Base-by-base conservation (phyloP, 2,888 invertebrate genomes). In the Lydus trimaculatus region DNA sequence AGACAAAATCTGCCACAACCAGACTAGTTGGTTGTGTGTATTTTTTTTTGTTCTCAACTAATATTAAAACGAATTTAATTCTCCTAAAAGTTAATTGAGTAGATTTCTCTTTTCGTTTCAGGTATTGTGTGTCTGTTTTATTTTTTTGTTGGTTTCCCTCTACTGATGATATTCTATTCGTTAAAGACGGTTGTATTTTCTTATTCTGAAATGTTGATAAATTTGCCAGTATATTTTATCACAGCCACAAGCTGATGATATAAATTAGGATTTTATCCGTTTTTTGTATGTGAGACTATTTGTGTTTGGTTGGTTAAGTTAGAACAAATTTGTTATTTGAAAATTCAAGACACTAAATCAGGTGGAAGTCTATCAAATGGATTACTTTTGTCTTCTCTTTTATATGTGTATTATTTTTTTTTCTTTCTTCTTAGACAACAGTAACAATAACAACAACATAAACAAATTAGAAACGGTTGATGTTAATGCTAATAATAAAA, bases 211-310 rank as follows among this genome's bases (percentile, higher is more conserved):
- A 48, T 48, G 48, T 48, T 48, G 48, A 48, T 48, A 48, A 48
- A 48, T 48, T 48, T 8, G 48, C 20, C 9, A 1, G 48, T 48
- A 48, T 48, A 48, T 48, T 48, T 48, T 48, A 48, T 48, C 48
- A 48, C 20, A 48, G 11, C 20, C 48, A 48, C 48, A 48, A 20
- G 20, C 48, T 48, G 48, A 48, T 48, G 48, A 20, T 48, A 48
- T 48, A 48, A 48, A 48, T 48, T 48, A 48, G 48, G 48, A 48
- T 48, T 48, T 48, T 48, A 20, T 48, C 48, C 48, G 11, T 48
- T 48, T 48, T 48, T 48, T n/a, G 17, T 48, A 20, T 48, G 20
- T 48, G 48, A n/a, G 17, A n/a, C 43, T 48, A 6, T 36, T 2
- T 36, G 9, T 8, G 9, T 8, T n/a, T 48, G 48, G 48, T 48